Conservation (phyloP, 2,888 invertebrate genomes). For the Pardosa pseudoannulata region DNA sequence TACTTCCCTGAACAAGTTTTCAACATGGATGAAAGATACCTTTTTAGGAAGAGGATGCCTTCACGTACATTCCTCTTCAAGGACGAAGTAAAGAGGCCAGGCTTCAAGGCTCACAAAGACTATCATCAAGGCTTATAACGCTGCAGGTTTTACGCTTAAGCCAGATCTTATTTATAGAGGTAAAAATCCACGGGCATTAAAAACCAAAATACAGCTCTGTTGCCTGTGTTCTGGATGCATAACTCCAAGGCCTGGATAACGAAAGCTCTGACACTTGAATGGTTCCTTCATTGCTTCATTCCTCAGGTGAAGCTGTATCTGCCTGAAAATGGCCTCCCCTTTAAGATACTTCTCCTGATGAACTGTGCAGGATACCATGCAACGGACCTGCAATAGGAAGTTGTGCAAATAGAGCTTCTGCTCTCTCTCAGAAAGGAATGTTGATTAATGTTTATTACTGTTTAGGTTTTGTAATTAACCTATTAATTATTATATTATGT, state of each 20-base stretch:
- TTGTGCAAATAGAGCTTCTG: not conserved
- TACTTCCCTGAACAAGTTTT: too few relatives aligned
- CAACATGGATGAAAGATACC: too few relatives aligned
- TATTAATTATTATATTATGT: too few relatives aligned
- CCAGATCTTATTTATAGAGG: constrained; percentile 20
- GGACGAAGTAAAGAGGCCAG: not conserved
- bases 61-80: not conserved
- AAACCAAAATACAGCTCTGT: not conserved
- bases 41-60: not conserved
- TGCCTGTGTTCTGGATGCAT: not conserved
- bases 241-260: not conserved
- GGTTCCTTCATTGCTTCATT: not conserved
- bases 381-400: not conserved
- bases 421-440: not conserved
- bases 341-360: not conserved
- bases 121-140: constrained; percentile 7
- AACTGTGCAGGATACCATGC: not conserved
- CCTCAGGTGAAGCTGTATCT: not conserved
- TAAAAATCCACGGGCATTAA: not conserved
- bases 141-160: constrained; percentile 7
- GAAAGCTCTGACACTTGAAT: not conserved
- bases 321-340: not conserved
- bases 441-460: too few relatives aligned
- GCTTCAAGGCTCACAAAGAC: not conserved
- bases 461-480: too few relatives aligned